phyloP scores from a whole-genome alignment of 1,140 invertebrate species.

The silkworm (Bombyx mori) region ASM3026992v2 NC_085112.1:7350501-7351000 shows the following conservation, averaged over 20 bases:
- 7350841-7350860: too few relatives aligned
- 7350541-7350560: constrained; percentile 65
- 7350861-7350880: too few relatives aligned
- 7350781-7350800: too few relatives aligned
- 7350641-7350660: constrained; percentile 67
- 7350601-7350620: constrained; percentile 71
- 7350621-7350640: constrained; percentile 72
- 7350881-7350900: too few relatives aligned
- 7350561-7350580: constrained; percentile 52
- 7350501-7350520: too few relatives aligned
- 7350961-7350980: too few relatives aligned
- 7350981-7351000: too few relatives aligned
- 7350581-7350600: constrained; percentile 69
- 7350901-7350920: too few relatives aligned
- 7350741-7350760: constrained; percentile 63
- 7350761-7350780: constrained; percentile 24
- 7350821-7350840: too few relatives aligned
- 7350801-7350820: too few relatives aligned
- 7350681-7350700: constrained; percentile 71
- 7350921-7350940: too few relatives aligned
- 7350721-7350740: constrained; percentile 24
- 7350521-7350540: constrained; percentile 16
- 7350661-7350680: constrained; percentile 69
- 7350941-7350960: too few relatives aligned
- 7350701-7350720: constrained; percentile 51